A percentile compares a stretch with the other conserved stretches of the same genome.
Evolutionary conservation across 2,888 invertebrate genomes (phyloP).

Genomic region (Neoascia interrupta): DNA sequence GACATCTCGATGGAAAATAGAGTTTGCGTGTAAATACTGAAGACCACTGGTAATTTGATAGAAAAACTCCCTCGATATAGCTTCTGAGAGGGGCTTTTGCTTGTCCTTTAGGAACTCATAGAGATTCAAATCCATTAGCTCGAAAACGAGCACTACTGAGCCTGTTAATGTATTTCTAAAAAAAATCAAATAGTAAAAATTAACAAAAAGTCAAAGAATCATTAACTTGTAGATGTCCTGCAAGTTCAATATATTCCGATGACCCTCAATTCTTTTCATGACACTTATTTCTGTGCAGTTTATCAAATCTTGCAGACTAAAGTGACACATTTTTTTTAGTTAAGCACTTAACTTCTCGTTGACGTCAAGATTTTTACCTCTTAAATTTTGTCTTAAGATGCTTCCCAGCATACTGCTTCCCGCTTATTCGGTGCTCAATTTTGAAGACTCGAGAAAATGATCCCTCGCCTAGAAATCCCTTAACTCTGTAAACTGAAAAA

Average conservation of each 20-base stretch:
- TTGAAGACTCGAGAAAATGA: constrained; percentile 86
- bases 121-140: constrained; percentile 86
- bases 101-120: constrained; percentile 83
- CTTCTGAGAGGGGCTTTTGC: constrained; percentile 81
- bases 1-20: constrained; percentile 85
- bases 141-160: constrained; percentile 83
- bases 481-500: constrained; percentile 82
- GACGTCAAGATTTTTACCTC: constrained; percentile 79
- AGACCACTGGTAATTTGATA: constrained; percentile 83
- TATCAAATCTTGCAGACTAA: constrained; percentile 80
- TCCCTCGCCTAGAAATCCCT: constrained; percentile 85
- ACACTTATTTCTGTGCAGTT: constrained; percentile 83
- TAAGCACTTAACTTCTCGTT: no score
- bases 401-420: constrained; percentile 83
- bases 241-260: constrained; percentile 84
- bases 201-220: no score
- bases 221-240: constrained; percentile 80
- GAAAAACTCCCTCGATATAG: constrained; percentile 81
- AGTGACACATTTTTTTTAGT: no score
- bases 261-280: constrained; percentile 82
- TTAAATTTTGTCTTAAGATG: constrained; percentile 83
- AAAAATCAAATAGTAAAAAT: no score
- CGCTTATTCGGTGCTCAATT: constrained; percentile 82
- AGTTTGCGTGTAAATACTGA: constrained; percentile 83
- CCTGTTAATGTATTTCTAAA: constrained; percentile 82